Conservation (phyloP, 2,113 vertebrate species). For the Abramis brama region DNA sequence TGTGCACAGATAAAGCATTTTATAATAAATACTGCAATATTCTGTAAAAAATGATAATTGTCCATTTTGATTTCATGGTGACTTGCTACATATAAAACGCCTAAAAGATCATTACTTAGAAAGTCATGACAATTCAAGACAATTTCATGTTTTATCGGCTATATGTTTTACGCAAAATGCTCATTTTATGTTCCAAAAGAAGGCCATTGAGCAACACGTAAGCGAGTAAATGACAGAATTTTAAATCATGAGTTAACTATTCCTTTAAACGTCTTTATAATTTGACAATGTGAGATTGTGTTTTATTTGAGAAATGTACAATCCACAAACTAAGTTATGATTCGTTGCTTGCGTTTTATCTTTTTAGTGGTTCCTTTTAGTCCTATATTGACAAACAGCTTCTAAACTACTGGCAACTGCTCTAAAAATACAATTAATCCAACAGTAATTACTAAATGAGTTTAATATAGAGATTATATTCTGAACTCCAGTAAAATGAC, state of each 20-base stretch:
- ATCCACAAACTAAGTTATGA: not conserved
- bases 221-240: not conserved
- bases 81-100: too few relatives aligned
- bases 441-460: not conserved
- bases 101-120: not conserved
- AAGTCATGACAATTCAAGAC: not conserved
- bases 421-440: not conserved
- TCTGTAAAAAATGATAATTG: too few relatives aligned
- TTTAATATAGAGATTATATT: not conserved
- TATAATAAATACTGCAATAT: too few relatives aligned
- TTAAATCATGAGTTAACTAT: not conserved
- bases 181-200: not conserved
- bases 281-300: not conserved
- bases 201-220: not conserved
- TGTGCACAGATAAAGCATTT: too few relatives aligned
- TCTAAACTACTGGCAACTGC: not conserved
- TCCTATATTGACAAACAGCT: not conserved
- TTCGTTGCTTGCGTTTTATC: not conserved
- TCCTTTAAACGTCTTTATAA: not conserved
- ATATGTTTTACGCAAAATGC: not conserved
- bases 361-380: not conserved
- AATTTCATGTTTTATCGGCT: not conserved
- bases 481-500: not conserved
- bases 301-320: too few relatives aligned
- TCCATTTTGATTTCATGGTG: too few relatives aligned